Evolutionary conservation across 2,888 invertebrate species (phyloP).

Genomic region (Microctonus hyperodae): DNA sequence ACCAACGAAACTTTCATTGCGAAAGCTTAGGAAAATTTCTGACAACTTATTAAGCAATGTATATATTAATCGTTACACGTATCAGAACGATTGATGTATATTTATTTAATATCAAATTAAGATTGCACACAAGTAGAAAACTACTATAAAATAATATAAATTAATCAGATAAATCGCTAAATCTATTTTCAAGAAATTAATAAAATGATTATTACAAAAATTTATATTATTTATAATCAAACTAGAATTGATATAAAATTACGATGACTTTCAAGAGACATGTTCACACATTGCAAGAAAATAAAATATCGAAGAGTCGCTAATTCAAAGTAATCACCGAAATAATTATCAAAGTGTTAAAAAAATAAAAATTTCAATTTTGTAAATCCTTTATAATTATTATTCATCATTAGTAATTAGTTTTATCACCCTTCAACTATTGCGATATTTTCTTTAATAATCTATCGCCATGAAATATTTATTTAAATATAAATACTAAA

Average conservation of each 20-base stretch:
- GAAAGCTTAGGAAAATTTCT: slow-evolving; percentile 52
- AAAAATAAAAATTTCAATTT: not conserved
- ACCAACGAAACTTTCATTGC: slow-evolving; percentile 50
- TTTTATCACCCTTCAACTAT: not conserved
- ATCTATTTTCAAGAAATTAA: not conserved
- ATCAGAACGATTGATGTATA: slow-evolving; percentile 30
- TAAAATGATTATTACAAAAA: not conserved
- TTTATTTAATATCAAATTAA: slow-evolving; percentile 40
- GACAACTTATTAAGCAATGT: slow-evolving; percentile 46
- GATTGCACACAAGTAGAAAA: not conserved
- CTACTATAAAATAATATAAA: not conserved
- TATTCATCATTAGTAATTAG: not conserved
- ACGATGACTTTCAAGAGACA: not conserved
- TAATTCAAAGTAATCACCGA: not conserved
- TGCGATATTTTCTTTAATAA: not conserved
- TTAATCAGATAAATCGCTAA: too few relatives aligned
- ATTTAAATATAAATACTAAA: not conserved
- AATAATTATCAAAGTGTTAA: slow-evolving; percentile 6
- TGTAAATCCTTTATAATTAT: not conserved
- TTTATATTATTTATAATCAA: not conserved
- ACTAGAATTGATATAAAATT: not conserved
- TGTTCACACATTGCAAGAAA: not conserved
- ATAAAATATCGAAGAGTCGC: not conserved
- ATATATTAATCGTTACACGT: slow-evolving; percentile 26
- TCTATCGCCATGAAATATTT: not conserved